Evolutionary conservation across 2,113 vertebrate species (phyloP).

Genomic region (Morphnarchus princeps): DNA sequence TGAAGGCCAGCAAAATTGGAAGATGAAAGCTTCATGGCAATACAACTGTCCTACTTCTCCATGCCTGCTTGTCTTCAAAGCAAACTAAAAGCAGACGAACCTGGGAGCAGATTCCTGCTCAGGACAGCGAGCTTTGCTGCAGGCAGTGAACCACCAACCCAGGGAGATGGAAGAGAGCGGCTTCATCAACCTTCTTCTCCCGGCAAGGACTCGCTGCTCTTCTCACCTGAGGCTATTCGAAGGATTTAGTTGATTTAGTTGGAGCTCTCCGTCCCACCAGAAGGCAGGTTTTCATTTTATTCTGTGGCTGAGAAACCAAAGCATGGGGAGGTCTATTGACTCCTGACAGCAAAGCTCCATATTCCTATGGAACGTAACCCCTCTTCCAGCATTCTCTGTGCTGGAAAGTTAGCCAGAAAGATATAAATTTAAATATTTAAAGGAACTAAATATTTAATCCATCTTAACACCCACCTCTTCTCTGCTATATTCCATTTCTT

Average conservation of each 20-base stretch:
- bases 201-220: neutral
- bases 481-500: neutral
- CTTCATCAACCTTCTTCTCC: neutral
- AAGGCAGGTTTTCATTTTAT: neutral
- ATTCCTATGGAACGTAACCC: neutral
- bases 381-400: neutral
- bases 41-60: neutral
- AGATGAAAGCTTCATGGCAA: conserved; percentile 29
- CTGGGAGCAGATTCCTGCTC: neutral
- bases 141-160: neutral
- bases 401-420: neutral
- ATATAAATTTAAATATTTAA: neutral
- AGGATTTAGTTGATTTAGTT: neutral
- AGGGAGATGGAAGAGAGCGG: neutral
- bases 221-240: neutral
- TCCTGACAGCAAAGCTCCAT: neutral
- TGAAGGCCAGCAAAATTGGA: neutral
- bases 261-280: neutral
- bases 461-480: neutral
- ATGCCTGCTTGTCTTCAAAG: neutral
- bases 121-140: neutral
- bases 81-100: neutral
- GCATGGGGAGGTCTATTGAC: neutral
- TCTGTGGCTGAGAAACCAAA: neutral
- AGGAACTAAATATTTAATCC: neutral